Percentiles rank a stretch among this genome's conserved stretches.
Conservation (phyloP, 2,888 invertebrate genomes). For the Sinodicranocentrus sp. region DNA sequence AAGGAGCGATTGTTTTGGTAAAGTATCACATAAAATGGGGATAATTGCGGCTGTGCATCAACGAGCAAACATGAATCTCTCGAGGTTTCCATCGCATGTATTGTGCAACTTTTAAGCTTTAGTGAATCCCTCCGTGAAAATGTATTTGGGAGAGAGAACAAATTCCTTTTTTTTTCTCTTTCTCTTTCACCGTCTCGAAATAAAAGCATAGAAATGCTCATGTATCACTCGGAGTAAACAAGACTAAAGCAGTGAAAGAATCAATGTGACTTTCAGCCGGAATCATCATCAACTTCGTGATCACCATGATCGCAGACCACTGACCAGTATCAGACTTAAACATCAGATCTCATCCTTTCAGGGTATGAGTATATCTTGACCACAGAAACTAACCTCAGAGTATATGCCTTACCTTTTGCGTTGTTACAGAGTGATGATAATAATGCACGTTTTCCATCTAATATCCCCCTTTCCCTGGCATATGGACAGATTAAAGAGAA, state of each 20-base stretch:
- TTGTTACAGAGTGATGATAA: neutral
- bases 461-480: neutral
- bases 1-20: neutral
- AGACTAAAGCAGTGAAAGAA: slow-evolving; percentile 16
- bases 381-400: slow-evolving; percentile 25
- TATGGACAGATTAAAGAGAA: neutral
- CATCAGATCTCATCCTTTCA: neutral
- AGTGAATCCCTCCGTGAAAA: neutral
- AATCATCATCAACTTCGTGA: slow-evolving; percentile 24
- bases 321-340: slow-evolving; percentile 20
- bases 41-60: slow-evolving; percentile 28
- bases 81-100: slow-evolving; percentile 25
- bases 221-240: slow-evolving; percentile 1
- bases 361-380: slow-evolving; percentile 5
- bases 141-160: neutral
- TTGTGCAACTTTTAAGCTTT: slow-evolving; percentile 9
- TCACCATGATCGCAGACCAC: neutral
- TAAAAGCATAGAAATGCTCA: neutral
- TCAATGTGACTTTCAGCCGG: slow-evolving; percentile 51
- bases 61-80: slow-evolving; percentile 35
- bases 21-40: slow-evolving; percentile 29
- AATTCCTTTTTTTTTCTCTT: too few relatives aligned
- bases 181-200: too few relatives aligned
- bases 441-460: neutral
- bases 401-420: slow-evolving; percentile 25